Evolutionary conservation across 2,888 invertebrate species (phyloP), one percentile per base, ranked within the genome.

Genomic region (Halictus ligatus): DNA sequence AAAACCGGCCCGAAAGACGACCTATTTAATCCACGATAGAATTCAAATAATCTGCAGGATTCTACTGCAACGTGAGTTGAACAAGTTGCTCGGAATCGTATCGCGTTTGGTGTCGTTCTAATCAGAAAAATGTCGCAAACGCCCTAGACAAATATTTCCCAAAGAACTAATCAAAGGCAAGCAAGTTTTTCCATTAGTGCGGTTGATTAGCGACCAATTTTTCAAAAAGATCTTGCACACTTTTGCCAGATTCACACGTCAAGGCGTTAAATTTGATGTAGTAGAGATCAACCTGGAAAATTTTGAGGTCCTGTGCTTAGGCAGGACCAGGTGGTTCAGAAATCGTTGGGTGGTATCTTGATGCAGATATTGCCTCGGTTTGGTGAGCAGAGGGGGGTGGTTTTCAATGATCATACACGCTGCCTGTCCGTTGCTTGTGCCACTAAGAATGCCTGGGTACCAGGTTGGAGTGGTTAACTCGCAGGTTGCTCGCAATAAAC

Each of bases 281-380:
- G 1, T 18, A 40, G 40, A 12, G 4, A 54, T 76, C 10, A 60
- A 94, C 95, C 95, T 98, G 97, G 98, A 98, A 97, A 98, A 98
- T 98, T 98, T 98, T 97, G 98, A 97, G 97, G 97, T 98, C 97
- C 98, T 98, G 96, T 93, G 95, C 90, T 95, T 95, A 81, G 95
- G 94, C 94, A 95, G 94, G 92, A 94, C 93, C 92, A 95, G 90
- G 82, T 94, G 94, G 89, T 94, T 94, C 91, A 94, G 88, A 90
- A 94, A 94, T 92, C 93, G 94, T 93, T 94, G 94, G 94, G 93
- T 94, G 92, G 93, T 94, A 94, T 95, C 95, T 94, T 95, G 95
- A 91, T 94, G 93, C 91, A 91, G 92, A 92, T 94, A 94, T 93
- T 94, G 94, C 94, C 94, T 94, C 94, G 94, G 92, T 94, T 93